These are phyloP conservation scores for Melieria picta DNA, from an alignment of 2,888 invertebrate genomes.

Conservation along the genomic window DNA sequence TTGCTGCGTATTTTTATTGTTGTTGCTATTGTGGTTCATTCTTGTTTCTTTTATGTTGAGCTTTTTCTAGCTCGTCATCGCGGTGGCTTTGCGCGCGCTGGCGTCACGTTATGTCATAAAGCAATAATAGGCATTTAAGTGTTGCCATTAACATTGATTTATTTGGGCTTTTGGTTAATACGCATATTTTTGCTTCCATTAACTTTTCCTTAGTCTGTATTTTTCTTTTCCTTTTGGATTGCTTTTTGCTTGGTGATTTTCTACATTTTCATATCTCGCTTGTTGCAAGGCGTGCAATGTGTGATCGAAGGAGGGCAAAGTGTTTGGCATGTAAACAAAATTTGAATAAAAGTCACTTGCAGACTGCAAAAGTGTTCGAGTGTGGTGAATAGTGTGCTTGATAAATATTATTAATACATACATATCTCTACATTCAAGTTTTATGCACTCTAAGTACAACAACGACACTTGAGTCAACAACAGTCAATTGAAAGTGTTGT, in stretches of 20 bases:
- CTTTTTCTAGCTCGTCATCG: neutral
- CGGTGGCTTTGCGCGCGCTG: neutral
- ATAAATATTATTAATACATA: too few relatives aligned
- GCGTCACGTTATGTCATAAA: slow-evolving; percentile 29
- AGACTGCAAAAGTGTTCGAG: too few relatives aligned
- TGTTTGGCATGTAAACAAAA: slow-evolving; percentile 12
- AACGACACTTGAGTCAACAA: too few relatives aligned
- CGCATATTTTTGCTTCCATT: neutral
- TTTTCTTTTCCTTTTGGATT: neutral
- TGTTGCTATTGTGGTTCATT: too few relatives aligned
- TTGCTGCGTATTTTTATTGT: neutral
- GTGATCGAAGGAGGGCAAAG: neutral
- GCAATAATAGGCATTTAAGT: slow-evolving; percentile 38
- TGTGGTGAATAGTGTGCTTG: too few relatives aligned
- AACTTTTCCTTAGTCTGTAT: neutral
- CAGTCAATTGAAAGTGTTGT: too few relatives aligned
- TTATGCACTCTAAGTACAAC: too few relatives aligned
- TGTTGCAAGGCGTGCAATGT: slow-evolving; percentile 1
- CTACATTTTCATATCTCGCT: neutral
- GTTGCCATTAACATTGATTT: slow-evolving; percentile 39
- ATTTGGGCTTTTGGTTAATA: slow-evolving; percentile 4
- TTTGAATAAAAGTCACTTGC: slow-evolving; percentile 14
- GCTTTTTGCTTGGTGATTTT: neutral
- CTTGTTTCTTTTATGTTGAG: too few relatives aligned
- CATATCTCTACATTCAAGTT: too few relatives aligned